phyloP scores from a whole-genome alignment of 2,888 invertebrate genomes.

The Myathropa florea region DNA sequence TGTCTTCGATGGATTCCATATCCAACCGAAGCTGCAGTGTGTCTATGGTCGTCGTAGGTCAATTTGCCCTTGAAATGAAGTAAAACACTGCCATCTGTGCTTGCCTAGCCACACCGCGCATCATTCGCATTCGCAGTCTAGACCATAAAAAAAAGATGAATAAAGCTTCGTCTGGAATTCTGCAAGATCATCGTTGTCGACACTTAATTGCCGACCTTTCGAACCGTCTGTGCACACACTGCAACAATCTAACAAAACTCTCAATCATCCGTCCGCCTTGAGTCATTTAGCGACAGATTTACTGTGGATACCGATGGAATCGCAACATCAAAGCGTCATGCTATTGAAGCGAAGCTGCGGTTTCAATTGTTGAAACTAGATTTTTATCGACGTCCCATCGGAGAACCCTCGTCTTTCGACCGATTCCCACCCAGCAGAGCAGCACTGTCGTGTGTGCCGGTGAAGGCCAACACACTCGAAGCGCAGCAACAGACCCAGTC shows the following conservation, averaged over 20 bases:
- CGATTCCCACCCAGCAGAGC: neutral
- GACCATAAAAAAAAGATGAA: neutral
- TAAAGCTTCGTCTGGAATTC: neutral
- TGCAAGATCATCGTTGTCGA: neutral
- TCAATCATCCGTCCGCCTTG: neutral
- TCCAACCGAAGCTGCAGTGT: too few species aligned
- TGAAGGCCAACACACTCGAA: slow-evolving; percentile 25
- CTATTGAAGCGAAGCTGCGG: neutral
- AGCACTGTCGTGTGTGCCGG: neutral
- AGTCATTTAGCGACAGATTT: neutral
- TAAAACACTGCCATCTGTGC: too few species aligned
- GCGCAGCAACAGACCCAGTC: neutral
- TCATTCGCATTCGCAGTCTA: too few species aligned
- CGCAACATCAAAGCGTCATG: neutral
- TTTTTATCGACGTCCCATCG: neutral
- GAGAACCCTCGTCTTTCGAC: too few species aligned
- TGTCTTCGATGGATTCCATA: too few species aligned
- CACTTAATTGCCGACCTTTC: neutral
- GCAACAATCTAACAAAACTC: neutral
- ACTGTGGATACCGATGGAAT: neutral
- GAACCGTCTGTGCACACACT: neutral
- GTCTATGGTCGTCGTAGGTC: too few species aligned
- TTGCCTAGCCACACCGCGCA: too few species aligned
- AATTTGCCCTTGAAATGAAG: too few species aligned
- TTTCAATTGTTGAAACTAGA: neutral